Evolutionary conservation across 2,888 invertebrate species (phyloP).

Genomic region (Meteorus colon): DNA sequence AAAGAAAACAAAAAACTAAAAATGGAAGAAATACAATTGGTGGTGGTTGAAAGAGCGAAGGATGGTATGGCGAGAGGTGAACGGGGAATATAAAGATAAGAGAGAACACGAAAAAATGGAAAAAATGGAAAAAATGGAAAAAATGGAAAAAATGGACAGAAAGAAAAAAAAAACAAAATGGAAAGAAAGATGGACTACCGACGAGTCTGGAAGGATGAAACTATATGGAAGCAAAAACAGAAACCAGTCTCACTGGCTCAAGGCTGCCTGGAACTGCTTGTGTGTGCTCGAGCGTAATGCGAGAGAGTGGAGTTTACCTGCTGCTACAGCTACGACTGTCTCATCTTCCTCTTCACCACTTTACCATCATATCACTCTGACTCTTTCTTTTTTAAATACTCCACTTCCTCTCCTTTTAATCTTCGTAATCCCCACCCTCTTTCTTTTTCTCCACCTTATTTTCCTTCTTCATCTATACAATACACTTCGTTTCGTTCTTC

Average conservation of each 20-base stretch:
- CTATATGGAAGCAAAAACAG: slow-evolving; percentile 71
- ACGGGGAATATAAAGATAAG: slow-evolving; percentile 50
- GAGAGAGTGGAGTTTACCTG: slow-evolving; percentile 2
- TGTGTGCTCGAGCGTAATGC: slow-evolving; percentile 32
- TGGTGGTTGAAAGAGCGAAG: slow-evolving; percentile 45
- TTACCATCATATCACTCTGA: background rate
- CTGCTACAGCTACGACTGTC: slow-evolving; percentile 37
- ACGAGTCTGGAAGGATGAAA: slow-evolving; percentile 69
- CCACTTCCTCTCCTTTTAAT: slow-evolving; percentile 35
- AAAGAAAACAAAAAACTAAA: slow-evolving; percentile 50
- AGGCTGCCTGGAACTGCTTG: slow-evolving; percentile 63
- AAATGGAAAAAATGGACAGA: too few relatives aligned
- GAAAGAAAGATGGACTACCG: slow-evolving; percentile 66
- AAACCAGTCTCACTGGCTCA: slow-evolving; percentile 73
- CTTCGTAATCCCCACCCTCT: background rate
- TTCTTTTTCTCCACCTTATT: slow-evolving; percentile 32
- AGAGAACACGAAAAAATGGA: slow-evolving; percentile 52
- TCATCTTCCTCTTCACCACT: slow-evolving; percentile 30
- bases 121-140: slow-evolving; percentile 41
- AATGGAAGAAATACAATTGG: slow-evolving; percentile 45
- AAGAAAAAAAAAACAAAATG: slow-evolving; percentile 25
- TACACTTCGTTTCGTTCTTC: slow-evolving; percentile 31
- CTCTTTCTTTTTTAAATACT: slow-evolving; percentile 14
- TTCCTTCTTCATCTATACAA: slow-evolving; percentile 44
- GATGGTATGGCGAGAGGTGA: slow-evolving; percentile 46